Conservation (phyloP, 2,797 vertebrate species). For the Acrossocheilus wenchowensis region DNA sequence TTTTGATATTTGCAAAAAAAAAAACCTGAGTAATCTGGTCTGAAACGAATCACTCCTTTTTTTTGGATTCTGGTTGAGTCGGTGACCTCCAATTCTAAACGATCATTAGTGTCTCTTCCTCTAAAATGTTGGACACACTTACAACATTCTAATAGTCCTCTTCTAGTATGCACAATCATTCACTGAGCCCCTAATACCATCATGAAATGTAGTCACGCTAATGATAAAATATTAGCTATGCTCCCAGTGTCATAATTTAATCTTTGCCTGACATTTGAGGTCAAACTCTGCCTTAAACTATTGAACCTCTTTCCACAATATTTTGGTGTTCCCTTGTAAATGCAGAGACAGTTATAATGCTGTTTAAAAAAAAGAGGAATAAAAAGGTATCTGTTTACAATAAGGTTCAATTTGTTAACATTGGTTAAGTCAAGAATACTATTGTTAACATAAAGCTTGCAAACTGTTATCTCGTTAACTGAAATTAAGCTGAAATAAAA, state of each 20-base stretch:
- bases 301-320: constrained; percentile 31
- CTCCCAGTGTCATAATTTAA: constrained; percentile 72
- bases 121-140: constrained; percentile 76
- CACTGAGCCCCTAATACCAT: constrained; percentile 76
- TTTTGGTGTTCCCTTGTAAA: background rate
- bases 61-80: constrained; percentile 2
- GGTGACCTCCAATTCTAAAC: constrained; percentile 52
- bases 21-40: background rate
- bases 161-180: constrained; percentile 74
- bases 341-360: background rate
- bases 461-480: background rate
- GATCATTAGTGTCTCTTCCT: constrained; percentile 73
- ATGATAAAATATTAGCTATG: constrained; percentile 82
- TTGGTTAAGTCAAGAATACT: background rate
- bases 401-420: background rate
- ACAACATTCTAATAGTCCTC: constrained; percentile 69
- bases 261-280: constrained; percentile 72
- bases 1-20: background rate
- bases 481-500: background rate
- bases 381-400: background rate
- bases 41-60: background rate
- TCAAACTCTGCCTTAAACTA: constrained; percentile 67
- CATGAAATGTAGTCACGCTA: constrained; percentile 73
- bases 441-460: background rate
- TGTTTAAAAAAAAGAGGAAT: background rate